Evolutionary conservation across 2,113 vertebrate species (phyloP), one percentile per base, ranked within the genome.

Genomic region (Hippoglossus stenolepis): DNA sequence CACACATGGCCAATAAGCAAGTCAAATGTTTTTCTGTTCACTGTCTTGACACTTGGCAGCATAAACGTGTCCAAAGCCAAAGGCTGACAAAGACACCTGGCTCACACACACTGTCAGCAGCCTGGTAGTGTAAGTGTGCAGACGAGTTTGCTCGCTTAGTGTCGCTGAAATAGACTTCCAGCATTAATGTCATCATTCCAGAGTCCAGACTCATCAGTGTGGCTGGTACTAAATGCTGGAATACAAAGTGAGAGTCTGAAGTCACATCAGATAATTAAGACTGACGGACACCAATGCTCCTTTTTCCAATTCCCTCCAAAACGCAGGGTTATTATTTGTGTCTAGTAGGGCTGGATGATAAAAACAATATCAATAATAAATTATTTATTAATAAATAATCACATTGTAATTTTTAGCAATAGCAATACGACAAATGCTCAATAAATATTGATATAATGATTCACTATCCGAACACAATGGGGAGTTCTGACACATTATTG

Each of bases 21-120:
- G 57, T 63, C n/a, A 3, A 43, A 43, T 26, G n/a, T 14, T 66
- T 72, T 57, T 71, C 61, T 65, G 62, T 38, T 80, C 65, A 51
- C 59, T 23, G 57, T 66, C 54, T 73, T n/a, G 18, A 69, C 58
- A 57, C 23, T 83, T 57, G 80, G 80, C 80, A 77, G 69, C 40
- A 9, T 8, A 0, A 24, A 26, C 4, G 35, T 45, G 20, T 38
- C 23, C 59, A 49, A 58, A 78, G 66, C 51, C 79, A 60, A 75
- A 53, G 35, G 56, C 64, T 81, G 66, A 68, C 14, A 3, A 40
- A 60, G 38, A 68, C 15, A 71, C 75, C 43, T 82, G 66, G 53
- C 58, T 78, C 51, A 59, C 58, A n/a, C 53, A n/a, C 9, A 65
- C 38, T 23, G 56, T 70, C 56, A 23, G 28, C 45, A 63, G 75